phyloP scores from a whole-genome alignment of 2,797 vertebrate genomes.

The Oophaga sylvatica region DNA sequence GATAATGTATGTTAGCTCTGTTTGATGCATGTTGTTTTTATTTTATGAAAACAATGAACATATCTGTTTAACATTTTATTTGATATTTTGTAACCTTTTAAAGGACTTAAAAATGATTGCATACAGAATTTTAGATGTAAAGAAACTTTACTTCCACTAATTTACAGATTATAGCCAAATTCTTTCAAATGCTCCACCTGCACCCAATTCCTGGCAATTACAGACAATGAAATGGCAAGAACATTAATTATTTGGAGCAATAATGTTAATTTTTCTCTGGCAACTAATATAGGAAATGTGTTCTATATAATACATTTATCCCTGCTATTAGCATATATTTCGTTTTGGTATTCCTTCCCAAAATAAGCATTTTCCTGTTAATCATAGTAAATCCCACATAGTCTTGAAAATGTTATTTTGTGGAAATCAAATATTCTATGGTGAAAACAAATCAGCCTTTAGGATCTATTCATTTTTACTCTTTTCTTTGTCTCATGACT shows the following conservation, averaged over 20 bases:
- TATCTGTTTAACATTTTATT: neutral
- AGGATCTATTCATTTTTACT: no score
- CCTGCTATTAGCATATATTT: slow-evolving; percentile 20
- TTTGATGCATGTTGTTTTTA: neutral
- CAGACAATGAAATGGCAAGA: slow-evolving; percentile 45
- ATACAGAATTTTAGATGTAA: neutral
- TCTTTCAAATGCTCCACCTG: slow-evolving; percentile 37
- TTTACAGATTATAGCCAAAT: slow-evolving; percentile 37
- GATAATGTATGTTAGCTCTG: neutral
- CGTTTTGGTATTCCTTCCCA: neutral
- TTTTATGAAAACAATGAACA: neutral
- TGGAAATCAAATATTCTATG: neutral
- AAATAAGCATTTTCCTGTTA: neutral
- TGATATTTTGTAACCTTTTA: neutral
- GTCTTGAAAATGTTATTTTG: neutral
- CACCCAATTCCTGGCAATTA: slow-evolving; percentile 53
- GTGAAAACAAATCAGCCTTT: neutral
- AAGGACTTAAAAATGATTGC: neutral
- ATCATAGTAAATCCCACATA: neutral
- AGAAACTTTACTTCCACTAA: slow-evolving; percentile 23
- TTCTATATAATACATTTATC: slow-evolving; percentile 27
- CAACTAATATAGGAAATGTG: slow-evolving; percentile 19
- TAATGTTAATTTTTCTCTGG: slow-evolving; percentile 43
- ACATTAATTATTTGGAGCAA: slow-evolving; percentile 42
- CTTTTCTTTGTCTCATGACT: neutral